These are phyloP conservation scores for Dufourea novaeangliae DNA, from an alignment of 1,140 invertebrate species.

Conservation along the genomic window DNA sequence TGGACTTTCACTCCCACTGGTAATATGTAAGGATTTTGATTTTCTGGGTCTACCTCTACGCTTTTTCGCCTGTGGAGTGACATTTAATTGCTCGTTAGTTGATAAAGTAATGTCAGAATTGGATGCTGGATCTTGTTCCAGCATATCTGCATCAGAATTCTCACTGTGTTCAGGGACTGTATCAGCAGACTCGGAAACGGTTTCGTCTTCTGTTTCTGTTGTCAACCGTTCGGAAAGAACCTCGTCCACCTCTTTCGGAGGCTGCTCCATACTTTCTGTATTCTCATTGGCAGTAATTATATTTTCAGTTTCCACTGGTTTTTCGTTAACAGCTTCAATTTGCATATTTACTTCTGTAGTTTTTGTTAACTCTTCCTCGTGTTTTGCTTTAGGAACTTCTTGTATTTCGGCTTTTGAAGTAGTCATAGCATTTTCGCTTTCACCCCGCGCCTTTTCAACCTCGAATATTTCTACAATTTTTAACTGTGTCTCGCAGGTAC, in stretches of 20 bases:
- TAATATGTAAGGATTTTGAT: slow-evolving; percentile 6
- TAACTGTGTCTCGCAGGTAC: slow-evolving; percentile 63
- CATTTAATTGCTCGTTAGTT: slow-evolving; percentile 4
- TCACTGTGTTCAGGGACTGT: slow-evolving; percentile 66
- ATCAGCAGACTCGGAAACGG: slow-evolving; percentile 62
- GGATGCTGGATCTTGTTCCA: slow-evolving; percentile 37
- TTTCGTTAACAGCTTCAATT: slow-evolving; percentile 13
- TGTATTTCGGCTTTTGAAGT: slow-evolving; percentile 9
- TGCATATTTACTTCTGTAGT: slow-evolving; percentile 21
- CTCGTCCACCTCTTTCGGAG: slow-evolving; percentile 53
- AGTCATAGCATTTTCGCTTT: slow-evolving; percentile 21
- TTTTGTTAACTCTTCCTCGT: slow-evolving; percentile 5
- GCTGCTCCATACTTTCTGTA: slow-evolving; percentile 21
- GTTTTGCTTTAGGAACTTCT: slow-evolving; percentile 10
- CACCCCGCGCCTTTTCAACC: slow-evolving; percentile 69
- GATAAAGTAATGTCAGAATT: slow-evolving; percentile 7
- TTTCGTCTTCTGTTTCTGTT: slow-evolving; percentile 65
- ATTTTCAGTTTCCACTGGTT: slow-evolving; percentile 22
- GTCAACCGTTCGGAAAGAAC: slow-evolving; percentile 55
- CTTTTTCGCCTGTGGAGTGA: slow-evolving; percentile 34
- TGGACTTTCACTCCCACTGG: slow-evolving; percentile 42
- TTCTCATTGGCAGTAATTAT: slow-evolving; percentile 13
- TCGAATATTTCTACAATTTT: slow-evolving; percentile 79
- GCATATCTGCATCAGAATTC: slow-evolving; percentile 60
- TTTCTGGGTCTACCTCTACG: slow-evolving; percentile 69